phyloP scores from a whole-genome alignment of 2,888 invertebrate genomes.

The Zootermopsis nevadensis region DNA sequence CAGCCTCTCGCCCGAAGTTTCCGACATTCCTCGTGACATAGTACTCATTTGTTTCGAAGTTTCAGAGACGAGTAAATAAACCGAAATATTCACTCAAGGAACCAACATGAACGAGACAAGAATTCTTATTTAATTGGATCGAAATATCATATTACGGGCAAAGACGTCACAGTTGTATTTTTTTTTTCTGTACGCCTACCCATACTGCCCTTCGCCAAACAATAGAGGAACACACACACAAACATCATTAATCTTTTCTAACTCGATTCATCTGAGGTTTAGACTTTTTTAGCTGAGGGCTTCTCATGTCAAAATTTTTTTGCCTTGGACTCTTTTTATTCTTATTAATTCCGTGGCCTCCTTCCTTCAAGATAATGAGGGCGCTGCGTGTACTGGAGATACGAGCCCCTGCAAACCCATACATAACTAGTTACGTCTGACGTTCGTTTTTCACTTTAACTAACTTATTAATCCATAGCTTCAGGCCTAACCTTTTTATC shows the following conservation, averaged over 20 bases:
- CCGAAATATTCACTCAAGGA: neutral
- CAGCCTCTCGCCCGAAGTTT: neutral
- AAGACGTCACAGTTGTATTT: neutral
- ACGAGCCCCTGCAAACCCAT: neutral
- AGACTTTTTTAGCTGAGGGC: slow-evolving; percentile 17
- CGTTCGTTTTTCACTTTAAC: neutral
- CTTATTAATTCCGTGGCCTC: slow-evolving; percentile 21
- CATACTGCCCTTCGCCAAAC: neutral
- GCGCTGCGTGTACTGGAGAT: slow-evolving; percentile 5
- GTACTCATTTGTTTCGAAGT: neutral
- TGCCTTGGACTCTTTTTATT: neutral
- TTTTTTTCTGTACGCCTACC: neutral
- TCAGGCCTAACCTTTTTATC: slow-evolving; percentile 18
- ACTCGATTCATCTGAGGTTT: slow-evolving; percentile 33
- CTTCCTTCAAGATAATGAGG: slow-evolving; percentile 40
- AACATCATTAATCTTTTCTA: slow-evolving; percentile 46
- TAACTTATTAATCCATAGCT: slow-evolving; percentile 46
- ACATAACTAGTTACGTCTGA: neutral
- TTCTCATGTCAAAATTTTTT: slow-evolving; percentile 12
- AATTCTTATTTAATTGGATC: slow-evolving; percentile 21
- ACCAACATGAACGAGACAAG: neutral
- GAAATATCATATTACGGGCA: neutral
- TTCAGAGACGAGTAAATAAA: neutral
- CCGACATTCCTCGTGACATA: neutral
- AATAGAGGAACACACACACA: slow-evolving; percentile 32